These are phyloP conservation scores for Acrossocheilus fasciatus DNA, from an alignment of 2,797 vertebrate genomes.

Conservation along the genomic window DNA sequence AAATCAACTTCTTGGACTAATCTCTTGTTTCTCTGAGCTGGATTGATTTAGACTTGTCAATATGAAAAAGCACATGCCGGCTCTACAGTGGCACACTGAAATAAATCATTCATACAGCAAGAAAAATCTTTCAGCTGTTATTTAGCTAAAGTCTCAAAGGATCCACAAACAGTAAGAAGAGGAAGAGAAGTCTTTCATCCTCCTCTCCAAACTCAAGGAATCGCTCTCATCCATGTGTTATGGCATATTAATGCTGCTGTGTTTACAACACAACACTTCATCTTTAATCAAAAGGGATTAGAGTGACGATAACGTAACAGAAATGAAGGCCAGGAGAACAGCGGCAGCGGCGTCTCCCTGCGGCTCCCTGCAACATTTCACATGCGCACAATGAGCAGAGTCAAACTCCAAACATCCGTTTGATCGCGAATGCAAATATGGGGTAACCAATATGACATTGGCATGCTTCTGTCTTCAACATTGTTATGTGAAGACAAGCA, in stretches of 20 bases:
- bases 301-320: constrained; percentile 64
- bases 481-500: not conserved
- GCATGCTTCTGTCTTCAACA: constrained; percentile 4
- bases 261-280: constrained; percentile 70
- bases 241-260: constrained; percentile 63
- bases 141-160: constrained; percentile 43
- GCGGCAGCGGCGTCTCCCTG: not conserved
- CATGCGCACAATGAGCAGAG: constrained; percentile 26
- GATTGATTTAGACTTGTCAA: constrained; percentile 17
- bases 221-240: constrained; percentile 55
- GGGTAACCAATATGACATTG: constrained; percentile 1
- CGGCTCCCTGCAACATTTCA: not conserved
- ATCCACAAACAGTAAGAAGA: constrained; percentile 27
- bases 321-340: constrained; percentile 16
- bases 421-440: constrained; percentile 27
- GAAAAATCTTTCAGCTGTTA: constrained; percentile 30
- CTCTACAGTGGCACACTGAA: not conserved
- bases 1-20: not conserved
- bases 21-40: not conserved
- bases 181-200: constrained; percentile 30
- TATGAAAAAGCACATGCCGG: not conserved
- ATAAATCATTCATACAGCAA: constrained; percentile 38
- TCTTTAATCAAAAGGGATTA: constrained; percentile 69
- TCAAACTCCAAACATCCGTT: constrained; percentile 18
- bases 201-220: constrained; percentile 45